These are phyloP conservation scores for Bradypodion pumilum DNA, from an alignment of 2,797 vertebrate genomes.

Conservation along the genomic window DNA sequence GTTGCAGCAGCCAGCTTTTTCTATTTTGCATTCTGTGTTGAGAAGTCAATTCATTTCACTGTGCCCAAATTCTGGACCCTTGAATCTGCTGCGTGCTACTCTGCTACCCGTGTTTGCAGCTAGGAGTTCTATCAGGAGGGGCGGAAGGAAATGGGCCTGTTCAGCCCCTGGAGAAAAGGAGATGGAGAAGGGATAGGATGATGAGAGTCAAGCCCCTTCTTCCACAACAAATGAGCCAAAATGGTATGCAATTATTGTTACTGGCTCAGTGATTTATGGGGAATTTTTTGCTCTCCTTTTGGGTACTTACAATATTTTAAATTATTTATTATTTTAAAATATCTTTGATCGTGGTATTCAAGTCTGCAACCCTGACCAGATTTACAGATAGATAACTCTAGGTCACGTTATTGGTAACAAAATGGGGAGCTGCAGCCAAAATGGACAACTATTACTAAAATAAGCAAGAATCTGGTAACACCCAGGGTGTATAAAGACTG, in stretches of 20 bases:
- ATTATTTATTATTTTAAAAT: neutral
- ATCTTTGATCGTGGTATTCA: neutral
- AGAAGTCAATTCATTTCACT: too few relatives aligned
- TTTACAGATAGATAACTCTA: neutral
- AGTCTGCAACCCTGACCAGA: neutral
- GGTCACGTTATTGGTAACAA: neutral
- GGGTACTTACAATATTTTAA: neutral
- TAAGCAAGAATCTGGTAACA: too few relatives aligned
- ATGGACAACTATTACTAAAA: constrained; percentile 1
- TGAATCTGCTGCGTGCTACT: too few relatives aligned
- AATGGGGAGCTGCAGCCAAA: neutral
- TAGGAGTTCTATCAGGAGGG: too few relatives aligned
- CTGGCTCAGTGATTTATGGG: constrained; percentile 17
- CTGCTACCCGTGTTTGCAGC: too few relatives aligned
- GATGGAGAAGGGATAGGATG: too few relatives aligned
- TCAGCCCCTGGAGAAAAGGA: too few relatives aligned
- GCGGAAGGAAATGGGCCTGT: too few relatives aligned
- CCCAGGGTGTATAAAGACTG: too few relatives aligned
- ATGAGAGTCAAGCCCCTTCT: neutral
- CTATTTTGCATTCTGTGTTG: too few relatives aligned
- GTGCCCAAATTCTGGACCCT: too few relatives aligned
- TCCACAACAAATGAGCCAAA: constrained; percentile 38
- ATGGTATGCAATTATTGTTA: constrained; percentile 43
- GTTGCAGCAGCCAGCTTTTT: too few relatives aligned
- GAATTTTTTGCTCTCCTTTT: neutral